Evolutionary conservation across 23 tunicate species (phyloP), one percentile per base, ranked within the genome.

Genomic region (Clavelina lepadiformis): DNA sequence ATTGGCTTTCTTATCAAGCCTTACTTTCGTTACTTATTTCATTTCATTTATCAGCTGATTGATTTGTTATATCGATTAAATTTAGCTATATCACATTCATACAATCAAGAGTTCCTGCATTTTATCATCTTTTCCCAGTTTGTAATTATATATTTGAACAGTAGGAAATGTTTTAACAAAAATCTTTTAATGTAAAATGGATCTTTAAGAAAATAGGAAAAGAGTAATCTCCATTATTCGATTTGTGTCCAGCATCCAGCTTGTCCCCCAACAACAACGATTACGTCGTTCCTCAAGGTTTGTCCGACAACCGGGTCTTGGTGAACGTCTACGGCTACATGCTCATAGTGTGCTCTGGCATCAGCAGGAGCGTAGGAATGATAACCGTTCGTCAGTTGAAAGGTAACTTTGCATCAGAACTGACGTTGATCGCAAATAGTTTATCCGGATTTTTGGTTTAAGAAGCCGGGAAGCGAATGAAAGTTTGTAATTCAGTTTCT

Each of bases 351-450:
- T 31, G 54, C 62, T 69, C 84, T 36, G 93, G 80, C 19, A 71
- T 84, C 50, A 55, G 78, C 28, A 51, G 93, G 44, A 76, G 83
- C 54, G 49, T 84, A 31, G 93, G 93, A 28, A 82, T 71, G 81
- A 68, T 84, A 5, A 56, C 56, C 3, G 93, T 84, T 52, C 61
- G 93, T n/a, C 56, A 73, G 55, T 61, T 73, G 23, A 84, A 70
- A 61, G 93, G 93, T 77, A 37, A 34, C n/a, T n/a, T n/a, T n/a
- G n/a, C n/a, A n/a, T n/a, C n/a, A n/a, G n/a, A n/a, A n/a, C n/a
- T n/a, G n/a, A n/a, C n/a, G n/a, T n/a, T 11, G 49, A 41, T 15
- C 13, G 15, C 15, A 41, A 11, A 53, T 7, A 13, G 20, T 13
- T 11, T 53, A 53, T 11, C 20, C 59, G 20, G n/a, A 20, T 6